phyloP scores from a whole-genome alignment of 2,888 invertebrate species.

The Sarcophaga subvicina region DNA sequence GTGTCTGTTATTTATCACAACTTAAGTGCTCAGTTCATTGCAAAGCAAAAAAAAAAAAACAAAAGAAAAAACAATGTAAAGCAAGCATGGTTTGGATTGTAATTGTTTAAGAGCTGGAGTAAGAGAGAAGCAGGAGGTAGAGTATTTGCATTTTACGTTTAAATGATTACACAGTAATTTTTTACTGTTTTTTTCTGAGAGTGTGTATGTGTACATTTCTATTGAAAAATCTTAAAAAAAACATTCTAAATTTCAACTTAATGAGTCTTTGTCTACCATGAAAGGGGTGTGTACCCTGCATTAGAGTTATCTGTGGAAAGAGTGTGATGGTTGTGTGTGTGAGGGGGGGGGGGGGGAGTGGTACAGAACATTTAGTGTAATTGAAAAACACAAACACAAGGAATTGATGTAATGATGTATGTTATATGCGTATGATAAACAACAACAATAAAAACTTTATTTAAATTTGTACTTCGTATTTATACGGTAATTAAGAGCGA shows the following conservation, averaged over 20 bases:
- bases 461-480: slow-evolving; percentile 27
- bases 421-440: slow-evolving; percentile 8
- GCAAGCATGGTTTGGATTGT: background rate
- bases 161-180: slow-evolving; percentile 11
- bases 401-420: slow-evolving; percentile 41
- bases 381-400: slow-evolving; percentile 37
- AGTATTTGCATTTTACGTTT: slow-evolving; percentile 34
- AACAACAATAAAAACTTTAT: background rate
- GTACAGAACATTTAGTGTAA: slow-evolving; percentile 51
- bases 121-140: background rate
- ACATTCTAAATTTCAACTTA: slow-evolving; percentile 45
- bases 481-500: slow-evolving; percentile 16
- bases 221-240: slow-evolving; percentile 42
- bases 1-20: background rate
- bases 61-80: too few species aligned
- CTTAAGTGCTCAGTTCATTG: background rate
- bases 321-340: too few species aligned
- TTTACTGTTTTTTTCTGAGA: background rate
- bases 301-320: background rate
- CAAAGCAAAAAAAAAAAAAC: background rate
- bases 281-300: slow-evolving; percentile 19
- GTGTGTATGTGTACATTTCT: slow-evolving; percentile 9
- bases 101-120: background rate
- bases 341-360: background rate
- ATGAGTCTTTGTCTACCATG: slow-evolving; percentile 36